Conservation (phyloP, 2,113 vertebrate species). For the Podarcis cretensis region DNA sequence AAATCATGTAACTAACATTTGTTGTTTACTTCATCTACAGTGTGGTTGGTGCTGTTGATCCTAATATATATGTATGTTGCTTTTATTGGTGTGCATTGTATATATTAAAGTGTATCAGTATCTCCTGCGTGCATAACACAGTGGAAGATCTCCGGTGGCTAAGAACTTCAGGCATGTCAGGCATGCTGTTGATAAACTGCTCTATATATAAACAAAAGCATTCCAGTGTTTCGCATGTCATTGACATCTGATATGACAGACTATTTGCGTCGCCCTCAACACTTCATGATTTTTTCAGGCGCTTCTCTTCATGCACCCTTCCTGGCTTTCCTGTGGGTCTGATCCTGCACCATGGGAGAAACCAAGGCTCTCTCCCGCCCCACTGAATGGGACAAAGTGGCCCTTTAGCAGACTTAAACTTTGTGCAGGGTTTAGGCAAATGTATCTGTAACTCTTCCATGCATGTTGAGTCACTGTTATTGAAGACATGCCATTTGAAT, state of each 20-base stretch:
- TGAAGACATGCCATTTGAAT: too few relatives aligned
- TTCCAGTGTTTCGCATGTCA: not conserved
- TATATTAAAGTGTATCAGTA: not conserved
- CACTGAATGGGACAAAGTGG: too few relatives aligned
- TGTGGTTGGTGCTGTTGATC: not conserved
- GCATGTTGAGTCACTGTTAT: too few relatives aligned
- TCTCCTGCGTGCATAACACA: not conserved
- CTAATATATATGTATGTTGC: not conserved
- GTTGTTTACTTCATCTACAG: too few relatives aligned
- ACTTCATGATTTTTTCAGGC: not conserved
- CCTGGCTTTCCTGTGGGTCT: not conserved
- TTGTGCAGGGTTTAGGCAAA: not conserved
- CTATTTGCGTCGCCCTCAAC: not conserved
- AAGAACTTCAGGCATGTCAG: not conserved
- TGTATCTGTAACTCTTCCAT: too few relatives aligned
- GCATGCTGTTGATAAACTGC: not conserved
- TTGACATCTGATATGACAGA: not conserved
- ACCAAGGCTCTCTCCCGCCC: not conserved
- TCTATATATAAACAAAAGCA: not conserved
- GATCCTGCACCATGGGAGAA: not conserved
- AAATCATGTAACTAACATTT: too few relatives aligned
- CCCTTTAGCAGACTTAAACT: too few relatives aligned
- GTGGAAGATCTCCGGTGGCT: not conserved
- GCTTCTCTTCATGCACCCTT: not conserved
- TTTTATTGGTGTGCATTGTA: not conserved